A percentile compares a stretch with the other conserved stretches of the same genome.
These are phyloP conservation scores for Procavia capensis DNA, from an alignment of 2,113 vertebrate genomes.

Conservation along the genomic window DNA sequence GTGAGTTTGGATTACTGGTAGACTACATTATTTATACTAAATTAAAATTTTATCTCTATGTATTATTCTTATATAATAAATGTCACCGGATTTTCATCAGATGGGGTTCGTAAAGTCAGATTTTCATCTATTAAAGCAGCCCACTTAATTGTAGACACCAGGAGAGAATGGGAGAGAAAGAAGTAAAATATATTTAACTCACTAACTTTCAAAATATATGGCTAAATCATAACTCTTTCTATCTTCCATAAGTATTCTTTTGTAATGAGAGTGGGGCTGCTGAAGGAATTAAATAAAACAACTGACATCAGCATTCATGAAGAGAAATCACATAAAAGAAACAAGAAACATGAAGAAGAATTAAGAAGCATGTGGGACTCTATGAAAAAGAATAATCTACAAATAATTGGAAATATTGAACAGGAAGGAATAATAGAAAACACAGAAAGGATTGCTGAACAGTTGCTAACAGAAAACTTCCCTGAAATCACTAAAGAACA, in stretches of 20 bases:
- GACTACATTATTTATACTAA: neutral
- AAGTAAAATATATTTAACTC: neutral
- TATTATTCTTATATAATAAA: conserved; percentile 26
- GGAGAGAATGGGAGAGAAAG: neutral
- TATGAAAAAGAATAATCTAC: too few species aligned
- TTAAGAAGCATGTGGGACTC: too few species aligned
- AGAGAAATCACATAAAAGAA: too few species aligned
- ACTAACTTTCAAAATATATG: conserved; percentile 36
- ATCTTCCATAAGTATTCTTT: neutral
- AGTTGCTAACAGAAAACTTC: too few species aligned
- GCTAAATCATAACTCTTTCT: neutral
- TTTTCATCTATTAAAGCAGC: neutral
- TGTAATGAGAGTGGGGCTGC: neutral
- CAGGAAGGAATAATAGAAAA: too few species aligned
- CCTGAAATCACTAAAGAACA: too few species aligned
- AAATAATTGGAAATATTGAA: too few species aligned
- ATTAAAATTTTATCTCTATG: neutral
- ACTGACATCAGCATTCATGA: too few species aligned
- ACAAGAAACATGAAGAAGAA: too few species aligned
- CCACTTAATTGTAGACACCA: neutral
- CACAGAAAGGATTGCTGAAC: too few species aligned
- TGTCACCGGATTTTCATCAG: neutral
- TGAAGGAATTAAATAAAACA: neutral
- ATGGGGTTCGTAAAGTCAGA: neutral
- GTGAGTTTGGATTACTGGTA: neutral